These are phyloP conservation scores for Adelosebastes latens DNA, from an alignment of 2,797 vertebrate genomes.

Conservation along the genomic window DNA sequence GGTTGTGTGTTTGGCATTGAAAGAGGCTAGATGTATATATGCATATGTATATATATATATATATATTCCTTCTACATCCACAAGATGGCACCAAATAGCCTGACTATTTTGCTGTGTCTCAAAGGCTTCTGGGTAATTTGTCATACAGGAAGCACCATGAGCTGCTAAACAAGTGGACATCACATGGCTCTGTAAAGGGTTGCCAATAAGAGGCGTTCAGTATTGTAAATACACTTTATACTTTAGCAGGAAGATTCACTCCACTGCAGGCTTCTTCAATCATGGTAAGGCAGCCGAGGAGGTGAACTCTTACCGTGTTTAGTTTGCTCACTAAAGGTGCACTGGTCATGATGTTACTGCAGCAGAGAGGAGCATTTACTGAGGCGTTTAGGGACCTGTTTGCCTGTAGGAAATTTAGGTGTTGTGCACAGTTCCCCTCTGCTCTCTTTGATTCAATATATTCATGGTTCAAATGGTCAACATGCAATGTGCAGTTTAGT, in stretches of 20 bases:
- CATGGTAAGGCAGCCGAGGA: slow-evolving; percentile 50
- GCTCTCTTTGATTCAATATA: background rate
- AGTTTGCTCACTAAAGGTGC: background rate
- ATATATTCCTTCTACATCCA: background rate
- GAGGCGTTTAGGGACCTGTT: background rate
- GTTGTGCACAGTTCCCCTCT: background rate
- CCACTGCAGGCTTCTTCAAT: background rate
- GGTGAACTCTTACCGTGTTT: background rate
- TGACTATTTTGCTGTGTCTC: background rate
- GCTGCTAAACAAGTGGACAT: background rate
- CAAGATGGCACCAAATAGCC: slow-evolving; percentile 6
- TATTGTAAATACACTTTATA: background rate
- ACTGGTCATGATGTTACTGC: background rate
- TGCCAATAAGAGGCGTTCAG: fast-evolving
- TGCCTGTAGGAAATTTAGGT: background rate
- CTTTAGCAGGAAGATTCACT: background rate
- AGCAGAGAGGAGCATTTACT: background rate
- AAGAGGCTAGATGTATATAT: too few relatives aligned
- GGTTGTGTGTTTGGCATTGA: too few relatives aligned
- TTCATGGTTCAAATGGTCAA: background rate
- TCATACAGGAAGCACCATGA: background rate
- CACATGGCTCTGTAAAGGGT: background rate
- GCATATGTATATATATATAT: too few relatives aligned
- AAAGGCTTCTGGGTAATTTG: slow-evolving; percentile 67
- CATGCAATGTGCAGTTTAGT: background rate